A percentile compares a stretch with the other conserved stretches of the same genome.
Evolutionary conservation across 2,113 vertebrate species (phyloP).

Genomic region (Pseudonaja textilis): DNA sequence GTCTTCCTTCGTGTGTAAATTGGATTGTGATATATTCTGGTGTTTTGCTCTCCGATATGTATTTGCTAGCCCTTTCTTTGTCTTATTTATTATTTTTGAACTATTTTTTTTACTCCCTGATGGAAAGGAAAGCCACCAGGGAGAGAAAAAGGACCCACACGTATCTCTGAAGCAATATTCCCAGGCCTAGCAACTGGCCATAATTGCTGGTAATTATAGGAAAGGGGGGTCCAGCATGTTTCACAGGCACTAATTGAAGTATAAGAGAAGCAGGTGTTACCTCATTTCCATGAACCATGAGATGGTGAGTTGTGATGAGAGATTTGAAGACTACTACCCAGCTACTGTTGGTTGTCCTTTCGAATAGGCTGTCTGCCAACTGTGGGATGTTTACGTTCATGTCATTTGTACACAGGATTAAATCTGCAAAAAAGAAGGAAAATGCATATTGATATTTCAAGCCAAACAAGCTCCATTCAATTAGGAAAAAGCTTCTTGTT

Average conservation of each 20-base stretch:
- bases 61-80: neutral
- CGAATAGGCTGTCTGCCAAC: slow-evolving; percentile 95
- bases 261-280: slow-evolving; percentile 61
- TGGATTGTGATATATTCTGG: neutral
- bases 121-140: neutral
- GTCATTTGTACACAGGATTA: slow-evolving; percentile 97
- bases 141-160: neutral
- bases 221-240: neutral
- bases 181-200: neutral
- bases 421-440: slow-evolving; percentile 75
- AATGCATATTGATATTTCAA: neutral
- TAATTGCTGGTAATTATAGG: neutral
- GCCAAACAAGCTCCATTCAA: neutral
- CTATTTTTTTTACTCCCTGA: too few species aligned
- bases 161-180: neutral
- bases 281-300: slow-evolving; percentile 98
- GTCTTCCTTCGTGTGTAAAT: neutral
- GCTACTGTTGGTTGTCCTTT: slow-evolving; percentile 96
- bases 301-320: slow-evolving; percentile 95
- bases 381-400: slow-evolving; percentile 96
- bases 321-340: slow-evolving; percentile 99
- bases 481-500: neutral
- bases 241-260: neutral
- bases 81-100: neutral
- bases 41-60: neutral